Conservation (phyloP, 2,888 invertebrate species). For the Megastigmus dorsalis region DNA sequence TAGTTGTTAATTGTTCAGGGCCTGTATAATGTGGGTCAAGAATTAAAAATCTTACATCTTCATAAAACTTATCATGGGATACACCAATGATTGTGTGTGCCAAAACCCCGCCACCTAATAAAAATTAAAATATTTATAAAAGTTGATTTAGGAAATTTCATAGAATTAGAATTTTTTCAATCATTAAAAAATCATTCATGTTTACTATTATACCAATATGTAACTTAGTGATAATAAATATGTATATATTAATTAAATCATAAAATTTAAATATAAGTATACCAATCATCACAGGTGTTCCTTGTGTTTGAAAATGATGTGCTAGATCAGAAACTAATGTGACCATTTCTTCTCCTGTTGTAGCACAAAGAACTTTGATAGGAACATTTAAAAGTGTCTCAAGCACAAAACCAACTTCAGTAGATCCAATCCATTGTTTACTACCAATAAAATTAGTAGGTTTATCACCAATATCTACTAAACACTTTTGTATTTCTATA, state of each 20-base stretch:
- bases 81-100: constrained; percentile 99
- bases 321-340: constrained; percentile 87
- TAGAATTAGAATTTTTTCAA: not conserved
- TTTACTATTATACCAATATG: too few relatives aligned
- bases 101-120: constrained; percentile 92
- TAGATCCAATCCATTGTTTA: constrained; percentile 98
- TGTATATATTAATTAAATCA: not conserved
- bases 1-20: constrained; percentile 84
- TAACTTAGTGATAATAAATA: too few relatives aligned
- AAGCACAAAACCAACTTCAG: constrained; percentile 95
- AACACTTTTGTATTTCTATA: constrained; percentile 92
- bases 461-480: constrained; percentile 97
- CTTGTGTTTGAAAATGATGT: constrained; percentile 93
- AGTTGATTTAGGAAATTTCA: not conserved
- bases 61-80: constrained; percentile 87
- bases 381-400: constrained; percentile 86
- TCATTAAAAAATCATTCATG: too few relatives aligned
- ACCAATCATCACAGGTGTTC: constrained; percentile 99
- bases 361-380: constrained; percentile 88
- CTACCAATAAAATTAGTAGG: constrained; percentile 90
- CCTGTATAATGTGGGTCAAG: constrained; percentile 99
- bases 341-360: constrained; percentile 88
- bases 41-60: constrained; percentile 92
- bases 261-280: constrained; percentile 60
- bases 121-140: constrained; percentile 20